phyloP scores from a whole-genome alignment of 2,113 vertebrate genomes.

The Aptenodytes patagonicus region DNA sequence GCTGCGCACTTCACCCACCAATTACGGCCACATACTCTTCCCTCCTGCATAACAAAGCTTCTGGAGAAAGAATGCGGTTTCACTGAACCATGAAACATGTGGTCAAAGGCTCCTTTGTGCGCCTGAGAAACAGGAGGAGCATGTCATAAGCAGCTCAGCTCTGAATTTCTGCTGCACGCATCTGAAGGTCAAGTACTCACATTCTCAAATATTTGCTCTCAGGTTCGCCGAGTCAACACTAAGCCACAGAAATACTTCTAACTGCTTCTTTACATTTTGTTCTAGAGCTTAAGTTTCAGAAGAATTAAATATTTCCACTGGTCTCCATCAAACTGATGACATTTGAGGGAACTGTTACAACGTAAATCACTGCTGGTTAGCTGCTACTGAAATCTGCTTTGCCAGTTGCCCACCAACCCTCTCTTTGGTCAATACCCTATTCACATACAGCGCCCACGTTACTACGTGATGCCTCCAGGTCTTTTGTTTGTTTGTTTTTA shows the following conservation, averaged over 20 bases:
- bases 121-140: background rate
- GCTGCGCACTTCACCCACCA: background rate
- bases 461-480: background rate
- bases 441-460: accelerated
- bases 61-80: background rate
- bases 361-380: accelerated
- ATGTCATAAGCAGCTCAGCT: background rate
- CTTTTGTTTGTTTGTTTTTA: background rate
- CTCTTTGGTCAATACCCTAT: background rate
- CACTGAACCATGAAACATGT: background rate
- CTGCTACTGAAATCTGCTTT: background rate
- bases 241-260: background rate
- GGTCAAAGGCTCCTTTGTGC: background rate
- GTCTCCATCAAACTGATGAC: background rate
- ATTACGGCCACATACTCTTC: accelerated
- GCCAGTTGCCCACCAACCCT: background rate
- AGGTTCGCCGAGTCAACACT: accelerated
- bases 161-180: background rate
- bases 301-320: background rate
- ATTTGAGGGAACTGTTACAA: background rate
- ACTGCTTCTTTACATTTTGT: background rate
- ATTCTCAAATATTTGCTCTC: background rate
- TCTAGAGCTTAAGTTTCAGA: background rate
- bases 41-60: background rate
- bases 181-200: background rate